A percentile compares a stretch with the other conserved stretches of the same genome.
Evolutionary conservation across 64 coral and sea anemone genomes (phyloP).

Genomic region (Hydrozoanthus tunicans): DNA sequence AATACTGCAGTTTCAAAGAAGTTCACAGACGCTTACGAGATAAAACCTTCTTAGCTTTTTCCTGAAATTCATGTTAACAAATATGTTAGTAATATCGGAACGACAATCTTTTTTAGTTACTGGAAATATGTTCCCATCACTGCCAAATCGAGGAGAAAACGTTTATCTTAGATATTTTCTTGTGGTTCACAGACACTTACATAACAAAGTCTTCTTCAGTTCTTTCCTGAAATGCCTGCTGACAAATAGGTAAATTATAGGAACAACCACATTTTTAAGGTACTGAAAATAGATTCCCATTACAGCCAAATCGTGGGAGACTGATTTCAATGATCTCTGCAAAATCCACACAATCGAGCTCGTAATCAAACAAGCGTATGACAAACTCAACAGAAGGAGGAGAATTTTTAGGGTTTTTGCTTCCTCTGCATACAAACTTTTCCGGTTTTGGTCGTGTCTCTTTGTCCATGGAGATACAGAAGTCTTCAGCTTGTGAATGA

Average conservation of each 20-base stretch:
- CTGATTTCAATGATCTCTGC: neutral
- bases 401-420: constrained; percentile 44
- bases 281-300: constrained; percentile 54
- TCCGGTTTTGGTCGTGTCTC: neutral
- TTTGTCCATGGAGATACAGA: constrained; percentile 13
- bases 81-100: too few relatives aligned
- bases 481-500: constrained; percentile 22
- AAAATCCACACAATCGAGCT: constrained; percentile 52
- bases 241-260: constrained; percentile 33
- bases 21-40: too few relatives aligned
- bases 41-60: too few relatives aligned
- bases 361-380: constrained; percentile 4
- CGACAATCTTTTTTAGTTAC: too few relatives aligned
- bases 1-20: too few relatives aligned
- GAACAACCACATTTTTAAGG: constrained; percentile 38
- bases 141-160: too few relatives aligned
- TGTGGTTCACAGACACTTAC: neutral
- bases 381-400: neutral
- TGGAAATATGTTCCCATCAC: too few relatives aligned
- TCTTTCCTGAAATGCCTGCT: constrained; percentile 32
- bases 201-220: constrained; percentile 17
- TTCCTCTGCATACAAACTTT: constrained; percentile 23
- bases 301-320: constrained; percentile 37
- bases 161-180: too few relatives aligned
- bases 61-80: too few relatives aligned